Percentiles rank a stretch among this genome's conserved stretches.
phyloP scores from a whole-genome alignment of 2,888 invertebrate genomes.

The Macaria notata region DNA sequence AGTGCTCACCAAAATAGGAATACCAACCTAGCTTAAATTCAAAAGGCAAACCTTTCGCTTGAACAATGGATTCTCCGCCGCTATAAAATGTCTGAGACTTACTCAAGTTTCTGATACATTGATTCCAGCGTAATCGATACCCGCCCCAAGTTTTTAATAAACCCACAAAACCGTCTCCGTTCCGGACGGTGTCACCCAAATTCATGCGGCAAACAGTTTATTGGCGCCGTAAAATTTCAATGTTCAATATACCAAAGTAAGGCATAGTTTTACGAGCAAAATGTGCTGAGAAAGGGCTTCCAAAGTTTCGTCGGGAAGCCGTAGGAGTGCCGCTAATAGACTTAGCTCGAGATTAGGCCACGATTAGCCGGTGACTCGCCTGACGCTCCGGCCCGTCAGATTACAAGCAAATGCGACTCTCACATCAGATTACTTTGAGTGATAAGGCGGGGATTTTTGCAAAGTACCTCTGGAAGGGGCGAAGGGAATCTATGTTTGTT shows the following conservation, averaged over 20 bases:
- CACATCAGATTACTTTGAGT: slow-evolving; percentile 63
- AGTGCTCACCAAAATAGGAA: too few species aligned
- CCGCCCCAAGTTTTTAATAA: slow-evolving; percentile 43
- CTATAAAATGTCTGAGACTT: too few species aligned
- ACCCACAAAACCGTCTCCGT: slow-evolving; percentile 32
- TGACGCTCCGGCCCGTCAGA: slow-evolving; percentile 65
- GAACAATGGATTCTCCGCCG: too few species aligned
- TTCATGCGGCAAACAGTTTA: slow-evolving; percentile 59
- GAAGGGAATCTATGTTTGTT: too few species aligned
- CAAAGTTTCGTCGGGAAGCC: slow-evolving; percentile 80
- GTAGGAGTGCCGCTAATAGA: slow-evolving; percentile 80
- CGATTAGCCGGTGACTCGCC: slow-evolving; percentile 74
- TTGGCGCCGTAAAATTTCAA: slow-evolving; percentile 70
- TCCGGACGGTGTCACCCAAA: slow-evolving; percentile 49
- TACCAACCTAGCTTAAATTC: too few species aligned
- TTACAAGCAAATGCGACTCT: slow-evolving; percentile 70
- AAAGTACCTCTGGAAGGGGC: background rate
- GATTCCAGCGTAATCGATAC: slow-evolving; percentile 33
- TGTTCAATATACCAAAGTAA: slow-evolving; percentile 65
- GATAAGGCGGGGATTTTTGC: slow-evolving; percentile 34
- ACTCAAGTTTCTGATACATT: slow-evolving; percentile 21
- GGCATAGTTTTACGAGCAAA: slow-evolving; percentile 74
- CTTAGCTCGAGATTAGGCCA: slow-evolving; percentile 78
- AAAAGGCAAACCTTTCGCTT: too few species aligned
- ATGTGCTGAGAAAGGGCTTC: slow-evolving; percentile 77